Conservation (phyloP, 2,797 vertebrate genomes). For the Sylvia borin region DNA sequence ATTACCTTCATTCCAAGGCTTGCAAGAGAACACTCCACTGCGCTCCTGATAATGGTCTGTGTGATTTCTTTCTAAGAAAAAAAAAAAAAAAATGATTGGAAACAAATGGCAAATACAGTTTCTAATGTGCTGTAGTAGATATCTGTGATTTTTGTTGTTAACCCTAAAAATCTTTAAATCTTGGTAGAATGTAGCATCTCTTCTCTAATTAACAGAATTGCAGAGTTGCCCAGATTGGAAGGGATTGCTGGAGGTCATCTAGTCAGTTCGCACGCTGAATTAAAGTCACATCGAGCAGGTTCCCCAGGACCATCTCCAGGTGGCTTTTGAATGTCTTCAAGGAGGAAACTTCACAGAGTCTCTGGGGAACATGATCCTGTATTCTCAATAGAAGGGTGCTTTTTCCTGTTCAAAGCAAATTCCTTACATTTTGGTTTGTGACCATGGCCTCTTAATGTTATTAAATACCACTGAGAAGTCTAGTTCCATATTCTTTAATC, state of each 20-base stretch:
- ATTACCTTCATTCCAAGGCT: not conserved
- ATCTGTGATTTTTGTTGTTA: not conserved
- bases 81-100: not conserved
- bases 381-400: not conserved
- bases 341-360: not conserved
- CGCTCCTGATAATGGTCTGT: not conserved
- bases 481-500: not conserved
- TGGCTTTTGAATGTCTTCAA: not conserved
- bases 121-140: not conserved
- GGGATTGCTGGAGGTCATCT: not conserved
- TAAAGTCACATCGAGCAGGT: not conserved
- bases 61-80: not conserved
- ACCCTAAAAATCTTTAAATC: not conserved
- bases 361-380: not conserved
- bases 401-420: not conserved
- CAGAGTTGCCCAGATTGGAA: not conserved
- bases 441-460: not conserved
- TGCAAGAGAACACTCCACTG: not conserved
- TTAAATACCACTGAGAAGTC: not conserved
- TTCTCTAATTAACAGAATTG: not conserved
- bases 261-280: not conserved
- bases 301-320: not conserved
- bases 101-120: not conserved
- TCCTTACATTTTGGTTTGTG: not conserved
- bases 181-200: not conserved